Conservation (phyloP, 2,888 invertebrate genomes). For the Watsonalla binaria region DNA sequence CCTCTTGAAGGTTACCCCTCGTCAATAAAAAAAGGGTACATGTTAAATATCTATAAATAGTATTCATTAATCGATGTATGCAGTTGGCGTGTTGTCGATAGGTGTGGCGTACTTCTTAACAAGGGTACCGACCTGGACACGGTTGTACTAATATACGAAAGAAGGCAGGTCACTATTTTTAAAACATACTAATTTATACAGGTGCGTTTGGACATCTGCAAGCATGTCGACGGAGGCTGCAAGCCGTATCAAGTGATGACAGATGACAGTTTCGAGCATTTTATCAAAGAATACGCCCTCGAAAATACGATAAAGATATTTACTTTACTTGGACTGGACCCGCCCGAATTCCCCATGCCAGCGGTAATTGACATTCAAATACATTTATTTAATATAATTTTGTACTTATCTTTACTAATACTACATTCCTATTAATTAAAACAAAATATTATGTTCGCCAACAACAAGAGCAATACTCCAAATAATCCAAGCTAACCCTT, state of each 20-base stretch:
- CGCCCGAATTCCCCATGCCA: conserved; percentile 34
- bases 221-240: conserved; percentile 54
- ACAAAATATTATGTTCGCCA: neutral
- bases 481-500: too few relatives aligned
- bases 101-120: too few relatives aligned
- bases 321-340: conserved; percentile 22
- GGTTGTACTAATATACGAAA: too few relatives aligned
- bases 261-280: conserved; percentile 33
- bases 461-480: too few relatives aligned
- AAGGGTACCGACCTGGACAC: too few relatives aligned
- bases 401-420: conserved; percentile 1
- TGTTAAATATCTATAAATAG: too few relatives aligned
- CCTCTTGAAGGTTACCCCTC: too few relatives aligned
- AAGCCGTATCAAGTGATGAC: conserved; percentile 41
- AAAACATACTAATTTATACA: conserved; percentile 7
- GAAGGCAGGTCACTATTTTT: too few relatives aligned
- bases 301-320: conserved; percentile 29
- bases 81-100: too few relatives aligned
- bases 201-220: conserved; percentile 37
- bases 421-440: neutral
- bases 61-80: too few relatives aligned
- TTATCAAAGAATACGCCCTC: conserved; percentile 33
- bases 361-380: conserved; percentile 22
- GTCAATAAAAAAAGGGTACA: too few relatives aligned
- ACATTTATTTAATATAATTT: neutral